A percentile compares a stretch with the other conserved stretches of the same genome.
These are phyloP conservation scores for Psix sp. DNA, from an alignment of 1,140 invertebrate species.

Conservation along the genomic window DNA sequence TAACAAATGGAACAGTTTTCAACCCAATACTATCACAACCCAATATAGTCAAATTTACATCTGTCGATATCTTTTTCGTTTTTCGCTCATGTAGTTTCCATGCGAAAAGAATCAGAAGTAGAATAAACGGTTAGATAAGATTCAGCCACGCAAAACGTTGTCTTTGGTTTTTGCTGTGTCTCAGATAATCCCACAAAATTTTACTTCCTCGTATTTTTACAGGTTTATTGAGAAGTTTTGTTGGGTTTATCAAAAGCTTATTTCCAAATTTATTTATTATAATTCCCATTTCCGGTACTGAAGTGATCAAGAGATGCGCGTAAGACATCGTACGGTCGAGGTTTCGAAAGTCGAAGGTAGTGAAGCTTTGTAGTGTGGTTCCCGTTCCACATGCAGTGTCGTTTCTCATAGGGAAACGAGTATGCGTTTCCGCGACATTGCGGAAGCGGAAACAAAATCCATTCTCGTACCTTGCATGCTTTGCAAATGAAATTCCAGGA, in stretches of 20 bases:
- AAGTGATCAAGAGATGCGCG: constrained; percentile 60
- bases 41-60: constrained; percentile 6
- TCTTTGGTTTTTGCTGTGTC: background rate
- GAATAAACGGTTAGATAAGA: constrained; percentile 15
- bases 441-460: constrained; percentile 60
- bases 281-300: constrained; percentile 59
- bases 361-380: constrained; percentile 48
- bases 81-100: constrained; percentile 3
- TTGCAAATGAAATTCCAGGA: constrained; percentile 62
- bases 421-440: constrained; percentile 62
- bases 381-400: constrained; percentile 58
- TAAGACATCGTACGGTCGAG: constrained; percentile 52
- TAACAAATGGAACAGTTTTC: background rate
- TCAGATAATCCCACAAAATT: background rate
- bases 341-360: constrained; percentile 57
- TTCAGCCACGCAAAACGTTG: no score
- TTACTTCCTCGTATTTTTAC: no score
- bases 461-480: constrained; percentile 62
- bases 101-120: constrained; percentile 9
- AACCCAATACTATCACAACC: background rate
- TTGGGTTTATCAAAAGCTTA: constrained; percentile 45
- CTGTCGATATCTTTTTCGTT: constrained; percentile 6
- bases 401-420: constrained; percentile 63
- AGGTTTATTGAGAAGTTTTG: constrained; percentile 30
- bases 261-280: constrained; percentile 50